Conservation (phyloP, 30 jellyfish, hydroid and myxozoan species). For the Rhopilema esculentum region DNA sequence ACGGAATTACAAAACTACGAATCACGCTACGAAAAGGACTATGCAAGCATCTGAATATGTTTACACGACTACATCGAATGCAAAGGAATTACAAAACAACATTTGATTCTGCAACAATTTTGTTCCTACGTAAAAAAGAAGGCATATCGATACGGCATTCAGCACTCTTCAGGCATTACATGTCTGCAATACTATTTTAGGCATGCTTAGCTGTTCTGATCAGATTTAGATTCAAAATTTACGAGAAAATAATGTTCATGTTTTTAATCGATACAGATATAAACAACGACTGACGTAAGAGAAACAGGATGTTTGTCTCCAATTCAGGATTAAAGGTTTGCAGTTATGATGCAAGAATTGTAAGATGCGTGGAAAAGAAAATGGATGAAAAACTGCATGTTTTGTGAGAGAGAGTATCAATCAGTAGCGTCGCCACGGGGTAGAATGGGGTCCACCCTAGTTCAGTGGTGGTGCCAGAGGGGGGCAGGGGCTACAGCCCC, state of each 20-base stretch:
- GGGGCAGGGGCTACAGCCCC: too few species aligned
- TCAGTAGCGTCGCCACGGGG: neutral
- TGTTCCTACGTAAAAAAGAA: too few species aligned
- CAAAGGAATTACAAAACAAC: too few species aligned
- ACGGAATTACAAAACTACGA: too few species aligned
- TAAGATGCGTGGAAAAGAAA: neutral
- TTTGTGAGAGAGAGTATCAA: neutral
- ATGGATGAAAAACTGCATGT: neutral
- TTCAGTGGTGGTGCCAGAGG: too few species aligned
- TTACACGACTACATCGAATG: too few species aligned
- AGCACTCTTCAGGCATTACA: neutral
- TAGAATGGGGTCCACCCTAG: too few species aligned
- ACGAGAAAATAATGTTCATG: neutral
- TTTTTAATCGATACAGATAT: too few species aligned
- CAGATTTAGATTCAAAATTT: neutral
- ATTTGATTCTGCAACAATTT: too few species aligned
- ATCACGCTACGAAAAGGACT: too few species aligned
- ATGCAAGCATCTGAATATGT: too few species aligned
- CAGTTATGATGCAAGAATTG: neutral
- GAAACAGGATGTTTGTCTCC: neutral
- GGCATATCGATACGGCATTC: neutral
- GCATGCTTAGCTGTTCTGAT: neutral
- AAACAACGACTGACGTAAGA: neutral
- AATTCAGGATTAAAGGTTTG: neutral
- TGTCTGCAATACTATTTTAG: neutral